Base-by-base conservation (phyloP, 53 echinoderm and acorn worm species). In the Echinarachnius parma region DNA sequence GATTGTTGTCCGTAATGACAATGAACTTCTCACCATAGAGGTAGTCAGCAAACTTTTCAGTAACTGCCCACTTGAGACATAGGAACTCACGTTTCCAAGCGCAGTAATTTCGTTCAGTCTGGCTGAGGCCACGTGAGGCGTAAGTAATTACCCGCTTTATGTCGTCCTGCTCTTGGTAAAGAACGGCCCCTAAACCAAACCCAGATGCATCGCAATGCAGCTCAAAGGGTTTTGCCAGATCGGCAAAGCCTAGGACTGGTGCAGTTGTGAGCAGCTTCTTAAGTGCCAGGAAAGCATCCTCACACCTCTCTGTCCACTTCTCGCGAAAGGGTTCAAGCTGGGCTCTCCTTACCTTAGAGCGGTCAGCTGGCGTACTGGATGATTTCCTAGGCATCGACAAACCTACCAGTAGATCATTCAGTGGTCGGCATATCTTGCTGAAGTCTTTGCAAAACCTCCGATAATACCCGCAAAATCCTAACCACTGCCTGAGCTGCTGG, bases 1-100 rank as follows among this genome's bases (percentile, higher is more conserved):
- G 81, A 56, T 81, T 81, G 45, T 81, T 81, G 46, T 81, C 82
- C 2, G 82, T 81, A n/a, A 72, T 48, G 9, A 83, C 83, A 18
- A 66, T 15, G 36, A 83, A 83, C 30, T 55, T 74, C 9, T 34
- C 75, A 13, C 82, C 82, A 21, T 81, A 81, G 20, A 82, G 30
- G 27, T 81, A 78, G 19, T 78, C 80, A 39, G 58, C 25, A 34
- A 82, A 58, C 48, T 65, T 82, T n/a, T 77, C 59, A 0, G 77
- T 82, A 3, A 82, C 77, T 16, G 76, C 83, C 77, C 83, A 77
- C 36, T 82, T 82, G 5, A 81, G 75, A 18, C 71, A 70, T 13
- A 81, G 48, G 26, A 75, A 81, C 31, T 81, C 82, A 9, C 34
- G 72, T 15, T 72, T 72, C 53, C 56, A 56, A 3, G 72, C 72